Conservation (phyloP, 1,140 invertebrate genomes). For the Drosophila pallidifrons region DNA sequence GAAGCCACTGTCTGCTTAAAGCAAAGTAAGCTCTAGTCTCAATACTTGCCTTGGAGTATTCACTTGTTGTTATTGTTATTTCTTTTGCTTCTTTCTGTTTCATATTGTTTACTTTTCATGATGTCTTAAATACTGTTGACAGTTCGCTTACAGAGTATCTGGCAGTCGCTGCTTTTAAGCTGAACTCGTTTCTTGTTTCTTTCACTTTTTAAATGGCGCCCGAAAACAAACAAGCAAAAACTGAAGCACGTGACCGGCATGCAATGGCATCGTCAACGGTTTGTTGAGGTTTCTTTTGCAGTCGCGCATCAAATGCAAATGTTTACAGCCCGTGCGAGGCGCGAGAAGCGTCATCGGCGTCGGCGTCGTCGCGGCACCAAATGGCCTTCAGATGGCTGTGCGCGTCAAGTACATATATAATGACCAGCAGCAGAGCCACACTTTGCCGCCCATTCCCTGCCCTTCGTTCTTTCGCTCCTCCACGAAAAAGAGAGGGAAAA, state of each 20-base stretch:
- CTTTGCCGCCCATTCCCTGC: not conserved
- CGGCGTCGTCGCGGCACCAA: slow-evolving; percentile 17
- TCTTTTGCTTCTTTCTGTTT: no score
- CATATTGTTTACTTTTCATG: no score
- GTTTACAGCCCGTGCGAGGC: slow-evolving; percentile 60
- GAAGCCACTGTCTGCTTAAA: no score
- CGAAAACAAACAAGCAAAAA: slow-evolving; percentile 40
- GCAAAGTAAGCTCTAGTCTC: no score
- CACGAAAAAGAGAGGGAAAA: not conserved
- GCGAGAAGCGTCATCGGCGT: slow-evolving; percentile 36
- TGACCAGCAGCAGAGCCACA: slow-evolving; percentile 11
- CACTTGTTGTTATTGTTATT: no score
- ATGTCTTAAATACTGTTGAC: not conserved
- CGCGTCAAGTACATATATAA: slow-evolving; percentile 30
- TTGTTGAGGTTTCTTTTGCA: not conserved
- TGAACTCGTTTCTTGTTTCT: not conserved
- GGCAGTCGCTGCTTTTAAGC: not conserved
- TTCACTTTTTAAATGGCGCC: slow-evolving; percentile 13
- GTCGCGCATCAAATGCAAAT: slow-evolving; percentile 59
- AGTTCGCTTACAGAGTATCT: not conserved
- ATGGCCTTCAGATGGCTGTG: slow-evolving; percentile 49
- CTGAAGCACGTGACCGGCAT: slow-evolving; percentile 49
- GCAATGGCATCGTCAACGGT: not conserved
- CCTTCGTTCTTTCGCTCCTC: no score
- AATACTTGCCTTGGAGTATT: no score